phyloP scores from a whole-genome alignment of 2,113 vertebrate species.

The Rousettus leschenaultii region DNA sequence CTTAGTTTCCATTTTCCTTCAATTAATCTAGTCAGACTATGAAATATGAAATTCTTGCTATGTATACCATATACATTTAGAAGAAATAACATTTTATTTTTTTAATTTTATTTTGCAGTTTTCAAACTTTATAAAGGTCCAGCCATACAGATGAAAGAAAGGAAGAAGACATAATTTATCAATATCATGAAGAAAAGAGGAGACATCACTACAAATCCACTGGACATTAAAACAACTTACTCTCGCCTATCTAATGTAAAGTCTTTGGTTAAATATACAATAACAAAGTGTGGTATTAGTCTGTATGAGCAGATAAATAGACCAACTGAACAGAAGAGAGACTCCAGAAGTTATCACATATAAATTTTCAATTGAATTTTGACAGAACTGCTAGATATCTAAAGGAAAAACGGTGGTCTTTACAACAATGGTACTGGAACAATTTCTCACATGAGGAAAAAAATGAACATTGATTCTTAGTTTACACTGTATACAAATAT shows the following conservation, averaged over 20 bases:
- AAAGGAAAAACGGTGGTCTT: not conserved
- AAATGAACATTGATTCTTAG: not conserved
- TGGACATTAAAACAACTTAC: not conserved
- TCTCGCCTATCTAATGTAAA: not conserved
- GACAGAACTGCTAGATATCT: not conserved
- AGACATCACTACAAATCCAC: not conserved
- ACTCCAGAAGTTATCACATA: not conserved
- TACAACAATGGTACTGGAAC: not conserved
- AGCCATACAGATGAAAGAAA: not conserved
- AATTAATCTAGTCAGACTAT: not conserved
- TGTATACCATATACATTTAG: not conserved
- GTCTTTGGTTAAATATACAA: not conserved
- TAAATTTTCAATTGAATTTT: not conserved
- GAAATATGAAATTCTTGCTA: not conserved
- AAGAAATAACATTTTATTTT: not conserved
- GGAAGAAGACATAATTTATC: not conserved
- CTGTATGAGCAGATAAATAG: not conserved
- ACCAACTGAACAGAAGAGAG: not conserved
- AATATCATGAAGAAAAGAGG: not conserved
- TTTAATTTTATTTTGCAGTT: not conserved
- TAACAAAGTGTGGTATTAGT: not conserved
- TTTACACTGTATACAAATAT: not conserved
- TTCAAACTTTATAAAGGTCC: not conserved
- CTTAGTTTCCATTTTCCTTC: not conserved
- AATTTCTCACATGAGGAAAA: not conserved